Evolutionary conservation across 1,140 invertebrate species (phyloP), one percentile per base, ranked within the genome.

Genomic region (Monochamus saltuarius): DNA sequence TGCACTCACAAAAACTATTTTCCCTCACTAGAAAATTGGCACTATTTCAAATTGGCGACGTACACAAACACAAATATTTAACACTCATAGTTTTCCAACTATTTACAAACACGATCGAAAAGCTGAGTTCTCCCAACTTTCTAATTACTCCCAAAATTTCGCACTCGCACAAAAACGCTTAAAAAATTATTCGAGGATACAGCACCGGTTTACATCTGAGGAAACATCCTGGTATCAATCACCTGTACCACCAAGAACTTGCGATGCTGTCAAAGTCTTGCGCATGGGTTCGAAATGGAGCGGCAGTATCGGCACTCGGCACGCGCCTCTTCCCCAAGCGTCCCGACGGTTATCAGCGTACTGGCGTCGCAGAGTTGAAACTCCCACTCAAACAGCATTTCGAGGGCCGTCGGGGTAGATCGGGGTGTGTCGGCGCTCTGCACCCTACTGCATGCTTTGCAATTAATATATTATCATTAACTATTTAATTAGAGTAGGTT

Each of bases 391-490:
- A 47, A 51, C 58, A 36, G 35, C 40, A 22, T 29, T 36, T 72
- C 70, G 70, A 47, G 14, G 14, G 13, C 1, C n/a, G 22, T 62
- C 68, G 70, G 45, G 13, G 4, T 19, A 10, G 4, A 22, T 65
- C 68, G 66, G 40, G 37, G 37, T 35, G 8, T 38, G 39, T 64
- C 70, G 67, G 57, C 55, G 8, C 56, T 67, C 70, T 72, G 70
- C 70, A 72, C 70, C 67, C 68, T 65, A 70, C 71, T 68, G 71
- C 71, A 73, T 72, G 67, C 68, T 66, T 64, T 72, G 71, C 73
- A 74, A 74, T 74, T 74, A 74, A 74, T 74, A 72, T 72, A 73
- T 73, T 73, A 74, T 73, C 70, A 73, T 74, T 71, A 74, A 70
- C 70, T 71, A 70, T 72, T 74, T 73, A 74, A 73, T 74, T 73